phyloP scores from a whole-genome alignment of 2,888 invertebrate species.

The Drosophila hamatofila region DNA sequence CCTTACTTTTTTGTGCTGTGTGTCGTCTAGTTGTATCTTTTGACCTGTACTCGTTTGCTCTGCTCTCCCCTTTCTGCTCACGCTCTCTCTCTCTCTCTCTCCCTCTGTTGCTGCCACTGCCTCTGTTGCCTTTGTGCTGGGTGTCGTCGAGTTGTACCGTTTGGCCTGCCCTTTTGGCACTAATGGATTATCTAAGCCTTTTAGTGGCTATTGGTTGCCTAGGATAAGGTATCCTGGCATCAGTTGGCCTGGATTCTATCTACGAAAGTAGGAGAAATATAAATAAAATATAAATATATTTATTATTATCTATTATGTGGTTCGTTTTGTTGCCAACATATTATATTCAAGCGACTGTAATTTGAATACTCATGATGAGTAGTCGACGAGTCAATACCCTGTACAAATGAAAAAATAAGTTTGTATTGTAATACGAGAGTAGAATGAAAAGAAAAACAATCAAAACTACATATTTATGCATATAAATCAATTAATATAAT shows the following conservation, averaged over 20 bases:
- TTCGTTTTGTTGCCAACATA: slow-evolving; percentile 21
- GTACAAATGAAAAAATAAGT: not conserved
- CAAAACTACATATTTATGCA: too few relatives aligned
- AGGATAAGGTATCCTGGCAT: slow-evolving; percentile 46
- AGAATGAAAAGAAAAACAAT: not conserved
- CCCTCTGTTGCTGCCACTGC: not conserved
- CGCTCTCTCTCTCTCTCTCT: not conserved
- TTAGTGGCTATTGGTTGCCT: slow-evolving; percentile 74
- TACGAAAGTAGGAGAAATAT: slow-evolving; percentile 14
- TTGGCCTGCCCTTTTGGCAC: slow-evolving; percentile 64
- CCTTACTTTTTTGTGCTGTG: not conserved
- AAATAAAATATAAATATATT: slow-evolving; percentile 31
- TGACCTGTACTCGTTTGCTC: slow-evolving; percentile 31
- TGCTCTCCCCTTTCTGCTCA: not conserved
- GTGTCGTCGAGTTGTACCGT: slow-evolving; percentile 45
- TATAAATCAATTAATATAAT: too few relatives aligned
- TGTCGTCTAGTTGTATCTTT: slow-evolving; percentile 49
- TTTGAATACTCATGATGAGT: not conserved
- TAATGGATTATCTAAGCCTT: slow-evolving; percentile 82
- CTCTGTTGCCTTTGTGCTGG: not conserved
- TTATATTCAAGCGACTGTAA: slow-evolving; percentile 2
- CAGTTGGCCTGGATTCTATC: slow-evolving; percentile 17
- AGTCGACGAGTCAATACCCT: not conserved
- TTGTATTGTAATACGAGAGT: not conserved
- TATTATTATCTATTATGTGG: slow-evolving; percentile 12